Base-by-base conservation (phyloP, 92 coral and sea anemone species). In the Epizoanthus rinbou region DNA sequence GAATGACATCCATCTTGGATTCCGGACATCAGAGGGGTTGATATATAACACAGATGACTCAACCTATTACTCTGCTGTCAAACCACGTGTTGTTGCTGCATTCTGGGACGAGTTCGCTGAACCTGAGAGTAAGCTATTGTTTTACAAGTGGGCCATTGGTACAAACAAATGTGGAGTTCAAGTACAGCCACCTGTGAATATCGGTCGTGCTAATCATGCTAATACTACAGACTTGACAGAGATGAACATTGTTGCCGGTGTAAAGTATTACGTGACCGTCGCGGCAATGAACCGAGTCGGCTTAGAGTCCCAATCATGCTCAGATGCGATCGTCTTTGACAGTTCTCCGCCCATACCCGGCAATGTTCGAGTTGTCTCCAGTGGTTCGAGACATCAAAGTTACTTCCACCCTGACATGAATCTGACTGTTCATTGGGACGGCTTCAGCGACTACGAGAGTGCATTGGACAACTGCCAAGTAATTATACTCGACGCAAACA, bases 91-190 rank as follows among this genome's bases (percentile, higher is more conserved):
- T 17, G 71, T 95, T 22, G 85, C 89, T 25, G 94, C 90, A 25
- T 83, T 88, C 67, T 95, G 98, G 98, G 68, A 81, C 4, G 70
- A 86, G 18, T 91, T 91, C 76, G 59, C 60, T 53, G 98, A 95
- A 79, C 86, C 66, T 33, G 98, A 93, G 64, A 93, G 98, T 76
- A 92, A 95, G 82, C 57, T 95, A 2, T 95, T 97, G 98, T 95
- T 83, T 76, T 93, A 93, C 90, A 95, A 95, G 83, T 93, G 97
- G 98, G 95, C 97, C 50, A 86, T 95, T 79, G 98, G 98, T 15
- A 90, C 91, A 28, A 81, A 91, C 35, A 84, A 74, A 56, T 93
- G 98, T 76, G 98, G 95, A 2, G 91, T 95, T 2, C 98, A 95
- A 73, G 81, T 95, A 28, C 98, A 95, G 60, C 95, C 95, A n/a